These are phyloP conservation scores for Drosophila aldrichi DNA, from an alignment of 2,888 invertebrate species.

Conservation along the genomic window DNA sequence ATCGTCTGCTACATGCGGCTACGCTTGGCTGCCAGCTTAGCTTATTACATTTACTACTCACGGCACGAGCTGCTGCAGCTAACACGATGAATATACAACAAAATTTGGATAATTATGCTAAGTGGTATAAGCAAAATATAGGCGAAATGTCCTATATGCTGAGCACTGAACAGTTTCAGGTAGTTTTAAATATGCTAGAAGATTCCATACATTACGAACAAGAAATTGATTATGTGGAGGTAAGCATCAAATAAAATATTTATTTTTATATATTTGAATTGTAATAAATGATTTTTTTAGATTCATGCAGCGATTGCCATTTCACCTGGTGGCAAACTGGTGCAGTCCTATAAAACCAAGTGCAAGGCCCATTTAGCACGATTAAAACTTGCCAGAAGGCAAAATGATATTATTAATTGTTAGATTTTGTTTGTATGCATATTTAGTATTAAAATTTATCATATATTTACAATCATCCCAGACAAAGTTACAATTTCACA, in stretches of 20 bases:
- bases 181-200: conserved; percentile 68
- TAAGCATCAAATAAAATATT: conserved; percentile 23
- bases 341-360: conserved; percentile 80
- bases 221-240: conserved; percentile 81
- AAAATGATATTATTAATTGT: conserved; percentile 23
- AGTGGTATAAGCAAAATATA: conserved; percentile 83
- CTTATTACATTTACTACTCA: conserved; percentile 77
- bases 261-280: not conserved
- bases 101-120: conserved; percentile 80
- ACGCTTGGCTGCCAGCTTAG: conserved; percentile 55
- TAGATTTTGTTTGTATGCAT: not conserved
- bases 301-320: conserved; percentile 81
- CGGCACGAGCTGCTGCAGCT: conserved; percentile 78
- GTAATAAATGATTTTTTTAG: conserved; percentile 48
- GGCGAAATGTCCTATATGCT: conserved; percentile 83
- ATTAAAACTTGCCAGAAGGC: conserved; percentile 45
- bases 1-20: conserved; percentile 72
- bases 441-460: conserved; percentile 1
- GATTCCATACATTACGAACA: conserved; percentile 77
- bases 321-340: conserved; percentile 83
- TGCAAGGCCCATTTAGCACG: conserved; percentile 78
- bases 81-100: conserved; percentile 69
- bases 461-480: conserved; percentile 35
- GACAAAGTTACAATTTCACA: conserved; percentile 42
- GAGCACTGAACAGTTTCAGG: conserved; percentile 74